These are phyloP conservation scores for Lepisosteus oculatus DNA, from an alignment of 2,113 vertebrate species.

Conservation along the genomic window DNA sequence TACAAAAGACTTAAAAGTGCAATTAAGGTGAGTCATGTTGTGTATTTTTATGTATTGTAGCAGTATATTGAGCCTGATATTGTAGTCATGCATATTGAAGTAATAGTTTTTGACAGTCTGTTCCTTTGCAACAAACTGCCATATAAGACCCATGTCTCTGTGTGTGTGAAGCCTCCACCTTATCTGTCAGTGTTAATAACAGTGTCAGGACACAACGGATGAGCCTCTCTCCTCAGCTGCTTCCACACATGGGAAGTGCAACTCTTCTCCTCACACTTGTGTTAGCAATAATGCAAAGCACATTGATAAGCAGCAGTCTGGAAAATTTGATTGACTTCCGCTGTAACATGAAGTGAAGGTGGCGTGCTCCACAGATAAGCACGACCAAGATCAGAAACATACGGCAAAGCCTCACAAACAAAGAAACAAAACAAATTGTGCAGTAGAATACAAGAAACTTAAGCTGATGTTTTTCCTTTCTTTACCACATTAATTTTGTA, in stretches of 20 bases:
- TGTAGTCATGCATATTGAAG: no score
- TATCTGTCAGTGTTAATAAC: conserved; percentile 53
- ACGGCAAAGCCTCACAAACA: background rate
- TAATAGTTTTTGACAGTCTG: no score
- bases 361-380: background rate
- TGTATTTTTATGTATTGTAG: no score
- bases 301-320: conserved; percentile 60
- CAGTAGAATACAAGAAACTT: conserved; percentile 44
- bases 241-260: conserved; percentile 46
- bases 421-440: conserved; percentile 34
- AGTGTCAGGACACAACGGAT: conserved; percentile 51
- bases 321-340: conserved; percentile 60
- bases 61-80: no score
- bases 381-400: conserved; percentile 19
- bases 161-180: conserved; percentile 29
- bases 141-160: conserved; percentile 1
- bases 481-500: background rate
- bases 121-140: no score
- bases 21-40: no score
- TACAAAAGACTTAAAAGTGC: no score
- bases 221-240: conserved; percentile 46
- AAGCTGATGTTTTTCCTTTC: background rate
- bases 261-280: conserved; percentile 52
- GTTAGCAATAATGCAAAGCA: conserved; percentile 57
- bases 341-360: conserved; percentile 54